These are phyloP conservation scores for Platerodrilus igneus DNA, from an alignment of 2,888 invertebrate species.

Conservation along the genomic window DNA sequence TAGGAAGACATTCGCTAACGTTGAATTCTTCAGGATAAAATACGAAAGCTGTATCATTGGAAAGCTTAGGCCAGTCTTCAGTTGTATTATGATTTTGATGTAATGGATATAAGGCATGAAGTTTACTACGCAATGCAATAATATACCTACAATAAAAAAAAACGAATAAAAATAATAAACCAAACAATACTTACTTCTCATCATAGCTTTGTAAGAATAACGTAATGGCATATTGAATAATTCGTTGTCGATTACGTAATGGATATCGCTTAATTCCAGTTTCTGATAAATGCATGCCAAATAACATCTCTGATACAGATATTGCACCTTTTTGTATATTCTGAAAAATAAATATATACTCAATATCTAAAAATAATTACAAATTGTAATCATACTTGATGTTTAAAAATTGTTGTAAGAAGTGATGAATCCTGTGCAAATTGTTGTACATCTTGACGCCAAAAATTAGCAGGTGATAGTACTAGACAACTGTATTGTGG, in stretches of 20 bases:
- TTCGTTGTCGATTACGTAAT: slow-evolving; percentile 73
- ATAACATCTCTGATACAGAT: slow-evolving; percentile 82
- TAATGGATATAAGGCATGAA: slow-evolving; percentile 67
- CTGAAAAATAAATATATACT: slow-evolving; percentile 45
- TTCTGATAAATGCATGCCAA: slow-evolving; percentile 87
- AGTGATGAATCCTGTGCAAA: slow-evolving; percentile 78
- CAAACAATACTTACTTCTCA: slow-evolving; percentile 56
- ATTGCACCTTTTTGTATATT: slow-evolving; percentile 79
- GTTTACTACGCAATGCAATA: slow-evolving; percentile 64
- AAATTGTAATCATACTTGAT: slow-evolving; percentile 60
- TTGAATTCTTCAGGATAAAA: slow-evolving; percentile 89
- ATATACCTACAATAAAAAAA: slow-evolving; percentile 57
- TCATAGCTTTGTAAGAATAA: slow-evolving; percentile 78
- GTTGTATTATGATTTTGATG: slow-evolving; percentile 50
- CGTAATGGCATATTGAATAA: slow-evolving; percentile 87
- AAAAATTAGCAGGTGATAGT: slow-evolving; percentile 89
- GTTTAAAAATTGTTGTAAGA: slow-evolving; percentile 74
- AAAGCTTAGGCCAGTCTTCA: slow-evolving; percentile 21
- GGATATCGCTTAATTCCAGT: slow-evolving; percentile 89
- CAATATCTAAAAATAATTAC: background rate
- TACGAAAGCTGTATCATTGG: slow-evolving; percentile 60
- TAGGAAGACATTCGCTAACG: slow-evolving; percentile 76
- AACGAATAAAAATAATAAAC: slow-evolving; percentile 1
- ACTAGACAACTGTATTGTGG: slow-evolving; percentile 91
- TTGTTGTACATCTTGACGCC: slow-evolving; percentile 78